Evolutionary conservation across 2,888 invertebrate species (phyloP), one percentile per base, ranked within the genome.

Genomic region (Pheosia tremula): DNA sequence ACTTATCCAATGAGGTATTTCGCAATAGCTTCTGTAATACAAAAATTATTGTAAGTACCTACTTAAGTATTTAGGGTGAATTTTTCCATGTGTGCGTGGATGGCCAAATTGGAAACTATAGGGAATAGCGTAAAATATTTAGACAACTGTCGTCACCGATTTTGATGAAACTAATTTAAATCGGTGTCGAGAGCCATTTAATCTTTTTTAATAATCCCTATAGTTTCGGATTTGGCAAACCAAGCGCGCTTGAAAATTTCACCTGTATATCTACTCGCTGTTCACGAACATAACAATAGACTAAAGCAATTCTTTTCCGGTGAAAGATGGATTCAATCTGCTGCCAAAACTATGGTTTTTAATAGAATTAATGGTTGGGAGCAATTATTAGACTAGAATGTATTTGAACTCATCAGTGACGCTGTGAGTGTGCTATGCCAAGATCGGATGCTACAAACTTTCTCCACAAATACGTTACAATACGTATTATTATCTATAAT

Each of bases 261-360:
- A 39, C 39, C 39, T 39, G 39, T 13, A 13, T 53, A 53, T 10
- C 53, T 24, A 24, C 24, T 24, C 49, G 37, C 69, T 69, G 58
- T 66, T 74, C 67, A 68, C 68, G 67, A 77, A 72, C 63, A 68
- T 77, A 75, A 70, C 72, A 75, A 75, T 75, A 77, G 77, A 72
- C 72, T 65, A 68, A 24, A 24, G 24, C 24, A 24, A 74, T 70
- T 70, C 64, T 68, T 68, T 68, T 74, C 77, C 69, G 68, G 72
- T 77, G 77, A 75, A 77, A 75, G 75, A 75, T 70, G 70, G 70
- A 70, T 68, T 67, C 62, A 74, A 64, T 56, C 58, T 58, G 62
- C 58, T 77, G 75, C 77, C 77, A 77, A 77, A 77, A 68, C 70
- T 61, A 72, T 38, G 54, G 36, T 74, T 74, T 77, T 75, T 77